These are phyloP conservation scores for Dasyprocta punctata DNA, from an alignment of 2,113 vertebrate species.

Conservation along the genomic window DNA sequence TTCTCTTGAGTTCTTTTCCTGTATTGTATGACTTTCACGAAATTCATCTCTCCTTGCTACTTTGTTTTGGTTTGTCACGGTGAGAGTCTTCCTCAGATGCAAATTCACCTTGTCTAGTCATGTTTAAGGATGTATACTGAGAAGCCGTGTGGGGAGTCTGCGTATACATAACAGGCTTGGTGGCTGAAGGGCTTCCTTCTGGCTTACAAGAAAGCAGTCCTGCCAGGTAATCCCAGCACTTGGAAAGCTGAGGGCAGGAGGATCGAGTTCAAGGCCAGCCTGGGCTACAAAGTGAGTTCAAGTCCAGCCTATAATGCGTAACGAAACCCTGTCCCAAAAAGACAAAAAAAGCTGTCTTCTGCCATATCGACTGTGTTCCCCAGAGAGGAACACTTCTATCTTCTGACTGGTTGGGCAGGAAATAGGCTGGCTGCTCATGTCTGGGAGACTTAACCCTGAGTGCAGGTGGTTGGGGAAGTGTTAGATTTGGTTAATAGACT, in stretches of 20 bases:
- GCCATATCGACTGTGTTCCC: neutral
- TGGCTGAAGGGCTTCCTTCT: neutral
- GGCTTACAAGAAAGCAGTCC: neutral
- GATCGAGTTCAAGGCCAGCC: neutral
- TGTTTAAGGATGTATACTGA: neutral
- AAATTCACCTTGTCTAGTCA: neutral
- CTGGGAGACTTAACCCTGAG: neutral
- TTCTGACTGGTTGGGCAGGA: neutral
- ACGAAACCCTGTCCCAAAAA: neutral
- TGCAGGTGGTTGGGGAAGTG: neutral
- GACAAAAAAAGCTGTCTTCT: neutral
- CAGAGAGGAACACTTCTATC: neutral
- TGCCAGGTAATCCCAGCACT: neutral
- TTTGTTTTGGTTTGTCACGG: neutral
- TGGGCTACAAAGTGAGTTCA: neutral
- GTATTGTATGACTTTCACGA: neutral
- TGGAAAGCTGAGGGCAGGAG: neutral
- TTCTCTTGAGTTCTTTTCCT: neutral
- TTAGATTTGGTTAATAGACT: neutral
- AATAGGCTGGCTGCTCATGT: neutral
- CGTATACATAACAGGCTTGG: neutral
- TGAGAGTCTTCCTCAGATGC: neutral
- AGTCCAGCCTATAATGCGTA: neutral
- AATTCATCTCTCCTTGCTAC: neutral
- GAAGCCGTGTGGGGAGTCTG: neutral